Base-by-base conservation (phyloP, 2,888 invertebrate species). In the Strigamia transsilvanica region DNA sequence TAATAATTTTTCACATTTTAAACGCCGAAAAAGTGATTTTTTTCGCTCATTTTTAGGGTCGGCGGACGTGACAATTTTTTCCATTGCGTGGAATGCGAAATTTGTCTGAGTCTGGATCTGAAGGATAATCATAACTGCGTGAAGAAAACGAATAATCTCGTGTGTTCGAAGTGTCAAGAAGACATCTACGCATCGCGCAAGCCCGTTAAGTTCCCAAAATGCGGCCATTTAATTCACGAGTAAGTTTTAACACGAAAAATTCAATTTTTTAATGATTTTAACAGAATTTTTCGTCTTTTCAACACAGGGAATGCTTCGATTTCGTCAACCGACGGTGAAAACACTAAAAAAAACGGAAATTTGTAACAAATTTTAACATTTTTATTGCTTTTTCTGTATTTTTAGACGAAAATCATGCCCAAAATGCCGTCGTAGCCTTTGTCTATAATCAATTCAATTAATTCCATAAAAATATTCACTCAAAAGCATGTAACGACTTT, bases 1-100 rank as follows among this genome's bases (percentile, higher is more conserved):
- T 38, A 34, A 27, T 23, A 34, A 32, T 78, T 78, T 38, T 21
- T 2, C 6, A 61, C 12, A 18, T 10, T 66, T 61, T 23, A 46
- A 10, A 46, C 3, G 46, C 15, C 3, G 15, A 13, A 7, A 51
- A 6, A 18, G n/a, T 15, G 13, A 66, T 66, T 66, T 66, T 9
- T 18, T 61, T 61, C 18, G 18, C 2, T 38, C 80, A 81, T 38
- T 78, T 82, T 18, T 66, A 83, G 96, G 84, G 93, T 96, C 83
- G 96, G 96, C 0, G 96, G 96, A 0, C 90, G 93, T 5, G 94
- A 95, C 85, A 91, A 93, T 85, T 96, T 94, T 90, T 96, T 95
- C 88, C 96, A 97, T 88, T 97, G 96, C 87, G 92, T 92, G 86
- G 92, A 92, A 77, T 96, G 96, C 90, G 94, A 95, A 87, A 94